Evolutionary conservation across 2,113 vertebrate genomes (phyloP).

Genomic region (Dendropsophus ebraccatus): DNA sequence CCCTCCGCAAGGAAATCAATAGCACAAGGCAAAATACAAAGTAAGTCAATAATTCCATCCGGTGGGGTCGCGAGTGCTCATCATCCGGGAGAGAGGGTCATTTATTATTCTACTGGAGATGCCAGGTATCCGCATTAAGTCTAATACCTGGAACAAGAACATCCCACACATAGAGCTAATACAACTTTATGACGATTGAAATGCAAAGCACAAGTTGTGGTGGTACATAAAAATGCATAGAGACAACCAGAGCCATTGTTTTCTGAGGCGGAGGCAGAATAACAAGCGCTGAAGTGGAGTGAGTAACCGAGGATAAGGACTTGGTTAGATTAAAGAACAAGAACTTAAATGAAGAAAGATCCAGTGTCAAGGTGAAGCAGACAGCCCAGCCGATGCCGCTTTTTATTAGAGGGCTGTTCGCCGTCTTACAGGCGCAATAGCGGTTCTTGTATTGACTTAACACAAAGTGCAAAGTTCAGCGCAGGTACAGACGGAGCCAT

Average conservation of each 20-base stretch:
- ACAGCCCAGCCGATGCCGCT: background rate
- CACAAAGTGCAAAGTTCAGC: background rate
- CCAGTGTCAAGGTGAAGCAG: constrained; percentile 11
- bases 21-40: constrained; percentile 3
- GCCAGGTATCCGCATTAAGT: background rate
- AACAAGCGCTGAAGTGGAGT: constrained; percentile 23
- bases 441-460: constrained; percentile 4
- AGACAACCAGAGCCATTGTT: constrained; percentile 14
- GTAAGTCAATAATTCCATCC: constrained; percentile 4
- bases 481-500: background rate
- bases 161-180: background rate
- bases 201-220: background rate
- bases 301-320: constrained; percentile 20
- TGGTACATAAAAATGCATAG: constrained; percentile 16
- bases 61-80: background rate
- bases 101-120: background rate
- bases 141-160: background rate
- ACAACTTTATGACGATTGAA: background rate
- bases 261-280: constrained; percentile 18
- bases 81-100: background rate
- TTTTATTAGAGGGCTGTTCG: constrained; percentile 8
- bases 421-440: background rate
- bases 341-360: constrained; percentile 24
- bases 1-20: constrained; percentile 12
- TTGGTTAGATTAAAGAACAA: constrained; percentile 32